These are phyloP conservation scores for Yasuhikotakia modesta DNA, from an alignment of 2,797 vertebrate genomes.

Conservation along the genomic window DNA sequence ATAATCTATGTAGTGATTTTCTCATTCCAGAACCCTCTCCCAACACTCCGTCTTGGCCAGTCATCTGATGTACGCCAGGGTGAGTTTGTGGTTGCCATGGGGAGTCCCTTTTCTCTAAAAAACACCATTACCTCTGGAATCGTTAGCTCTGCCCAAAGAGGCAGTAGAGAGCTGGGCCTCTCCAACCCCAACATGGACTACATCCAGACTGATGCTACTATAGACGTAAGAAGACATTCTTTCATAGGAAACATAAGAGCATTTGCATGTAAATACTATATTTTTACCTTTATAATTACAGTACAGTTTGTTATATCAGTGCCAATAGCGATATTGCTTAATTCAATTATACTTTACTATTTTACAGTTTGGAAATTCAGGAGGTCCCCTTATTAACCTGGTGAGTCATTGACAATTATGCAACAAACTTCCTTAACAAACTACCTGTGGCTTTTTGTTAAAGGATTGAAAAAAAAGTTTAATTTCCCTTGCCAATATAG, in stretches of 20 bases:
- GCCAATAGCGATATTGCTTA: not conserved
- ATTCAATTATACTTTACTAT: slow-evolving; percentile 39
- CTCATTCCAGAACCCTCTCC: slow-evolving; percentile 82
- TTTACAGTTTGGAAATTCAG: slow-evolving; percentile 93
- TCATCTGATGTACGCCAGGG: slow-evolving; percentile 90
- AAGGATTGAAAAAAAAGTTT: not conserved
- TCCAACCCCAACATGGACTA: slow-evolving; percentile 90
- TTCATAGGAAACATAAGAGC: too few species aligned
- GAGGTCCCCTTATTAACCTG: slow-evolving; percentile 94
- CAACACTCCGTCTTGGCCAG: slow-evolving; percentile 83
- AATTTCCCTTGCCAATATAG: not conserved
- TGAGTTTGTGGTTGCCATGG: slow-evolving; percentile 98
- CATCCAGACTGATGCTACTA: slow-evolving; percentile 95
- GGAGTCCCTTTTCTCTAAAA: slow-evolving; percentile 89
- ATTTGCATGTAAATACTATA: not conserved
- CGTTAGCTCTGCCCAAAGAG: slow-evolving; percentile 90
- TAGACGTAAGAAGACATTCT: slow-evolving; percentile 85
- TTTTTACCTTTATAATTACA: not conserved
- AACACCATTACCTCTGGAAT: slow-evolving; percentile 98
- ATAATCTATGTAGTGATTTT: not conserved
- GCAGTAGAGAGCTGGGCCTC: slow-evolving; percentile 89
- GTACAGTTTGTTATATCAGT: not conserved
- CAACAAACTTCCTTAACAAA: not conserved
- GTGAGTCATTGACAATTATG: slow-evolving; percentile 75
- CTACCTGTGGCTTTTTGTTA: not conserved